Evolutionary conservation across 2,888 invertebrate genomes (phyloP).

Genomic region (Nemotelus nigrinus): DNA sequence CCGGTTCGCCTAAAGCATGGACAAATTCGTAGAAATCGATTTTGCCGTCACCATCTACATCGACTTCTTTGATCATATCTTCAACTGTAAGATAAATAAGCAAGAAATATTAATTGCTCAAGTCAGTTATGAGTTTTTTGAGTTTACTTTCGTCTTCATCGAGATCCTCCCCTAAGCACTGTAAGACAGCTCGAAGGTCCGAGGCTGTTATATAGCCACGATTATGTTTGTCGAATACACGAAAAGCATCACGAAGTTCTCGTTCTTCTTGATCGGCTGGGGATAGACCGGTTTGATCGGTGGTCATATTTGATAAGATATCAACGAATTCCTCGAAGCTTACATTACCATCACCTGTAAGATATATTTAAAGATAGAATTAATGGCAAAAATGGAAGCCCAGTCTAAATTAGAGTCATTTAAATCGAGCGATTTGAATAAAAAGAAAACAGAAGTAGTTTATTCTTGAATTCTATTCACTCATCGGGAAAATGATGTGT

Average conservation of each 20-base stretch:
- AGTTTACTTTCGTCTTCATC: constrained; percentile 88
- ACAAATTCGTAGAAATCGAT: constrained; percentile 92
- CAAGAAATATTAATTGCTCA: constrained; percentile 33
- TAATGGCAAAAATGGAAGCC: no score
- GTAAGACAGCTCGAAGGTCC: constrained; percentile 85
- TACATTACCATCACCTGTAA: constrained; percentile 83
- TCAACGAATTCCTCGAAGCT: constrained; percentile 90
- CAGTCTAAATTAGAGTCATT: no score
- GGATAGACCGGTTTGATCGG: constrained; percentile 69
- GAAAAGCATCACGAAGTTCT: constrained; percentile 84
- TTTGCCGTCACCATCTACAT: constrained; percentile 92
- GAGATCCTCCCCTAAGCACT: constrained; percentile 88
- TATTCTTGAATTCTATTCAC: not conserved
- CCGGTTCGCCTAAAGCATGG: constrained; percentile 85
- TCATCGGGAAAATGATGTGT: not conserved
- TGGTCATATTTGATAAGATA: constrained; percentile 80
- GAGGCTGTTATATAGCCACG: constrained; percentile 90
- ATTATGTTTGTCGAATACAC: constrained; percentile 91
- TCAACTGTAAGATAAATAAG: constrained; percentile 74
- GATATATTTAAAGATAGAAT: not conserved
- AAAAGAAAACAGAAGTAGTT: no score
- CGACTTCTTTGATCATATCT: constrained; percentile 96
- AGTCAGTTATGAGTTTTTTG: not conserved
- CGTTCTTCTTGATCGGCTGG: constrained; percentile 83
- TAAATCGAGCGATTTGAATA: no score